phyloP scores from a whole-genome alignment of 2,113 vertebrate genomes.

The Apodemus speciosus region DNA sequence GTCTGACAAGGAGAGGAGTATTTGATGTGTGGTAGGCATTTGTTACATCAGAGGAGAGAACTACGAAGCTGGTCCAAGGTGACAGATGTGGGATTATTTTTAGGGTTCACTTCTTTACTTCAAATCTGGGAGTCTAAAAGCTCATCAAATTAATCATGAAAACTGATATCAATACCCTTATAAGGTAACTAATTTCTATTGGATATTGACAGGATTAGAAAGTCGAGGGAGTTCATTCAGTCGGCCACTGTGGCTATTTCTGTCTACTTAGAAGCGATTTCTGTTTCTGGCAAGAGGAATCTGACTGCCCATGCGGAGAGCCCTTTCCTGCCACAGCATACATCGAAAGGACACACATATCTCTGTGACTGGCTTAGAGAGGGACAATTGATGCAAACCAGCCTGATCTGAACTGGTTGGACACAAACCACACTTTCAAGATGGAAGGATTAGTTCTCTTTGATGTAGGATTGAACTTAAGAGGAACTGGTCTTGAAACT shows the following conservation, averaged over 20 bases:
- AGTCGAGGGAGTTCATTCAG: neutral
- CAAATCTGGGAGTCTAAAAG: conserved; percentile 30
- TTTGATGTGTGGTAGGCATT: neutral
- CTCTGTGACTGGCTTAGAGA: neutral
- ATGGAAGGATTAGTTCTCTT: neutral
- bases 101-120: neutral
- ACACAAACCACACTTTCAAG: neutral
- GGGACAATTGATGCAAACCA: neutral
- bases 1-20: neutral
- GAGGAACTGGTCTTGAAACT: neutral
- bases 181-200: neutral
- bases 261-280: neutral
- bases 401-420: neutral
- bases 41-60: neutral
- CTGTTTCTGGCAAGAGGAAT: neutral
- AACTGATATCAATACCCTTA: conserved; percentile 11
- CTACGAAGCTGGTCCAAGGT: neutral
- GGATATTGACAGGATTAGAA: neutral
- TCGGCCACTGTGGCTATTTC: neutral
- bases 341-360: neutral
- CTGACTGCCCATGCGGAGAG: neutral
- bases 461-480: neutral
- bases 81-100: neutral
- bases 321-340: neutral
- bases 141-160: conserved; percentile 33